Evolutionary conservation across 2,797 vertebrate species (phyloP).

Genomic region (Acipenser transmontanus): DNA sequence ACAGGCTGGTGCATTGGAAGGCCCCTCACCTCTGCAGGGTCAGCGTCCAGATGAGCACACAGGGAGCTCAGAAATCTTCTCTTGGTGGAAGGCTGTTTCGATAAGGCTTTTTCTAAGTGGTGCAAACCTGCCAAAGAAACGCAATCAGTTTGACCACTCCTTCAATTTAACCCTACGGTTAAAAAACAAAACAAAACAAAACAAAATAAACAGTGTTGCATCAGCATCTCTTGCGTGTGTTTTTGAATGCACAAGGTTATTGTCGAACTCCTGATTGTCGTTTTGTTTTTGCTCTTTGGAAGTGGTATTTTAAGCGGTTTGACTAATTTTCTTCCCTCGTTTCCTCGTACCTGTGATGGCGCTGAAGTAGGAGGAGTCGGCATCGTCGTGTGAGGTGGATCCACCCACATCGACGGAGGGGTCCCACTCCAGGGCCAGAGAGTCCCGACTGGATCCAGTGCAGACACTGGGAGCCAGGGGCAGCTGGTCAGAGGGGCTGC

Average conservation of each 20-base stretch:
- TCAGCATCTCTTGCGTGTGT: no score
- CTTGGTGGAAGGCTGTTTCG: slow-evolving; percentile 22
- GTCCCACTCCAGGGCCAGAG: slow-evolving; percentile 75
- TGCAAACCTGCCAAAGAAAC: slow-evolving; percentile 13
- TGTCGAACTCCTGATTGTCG: no score
- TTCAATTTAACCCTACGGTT: no score
- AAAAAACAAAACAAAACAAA: no score
- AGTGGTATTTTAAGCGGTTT: no score
- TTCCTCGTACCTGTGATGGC: slow-evolving; percentile 34
- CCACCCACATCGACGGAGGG: slow-evolving; percentile 74
- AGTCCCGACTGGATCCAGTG: slow-evolving; percentile 35
- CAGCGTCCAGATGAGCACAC: slow-evolving; percentile 25
- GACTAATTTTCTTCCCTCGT: no score
- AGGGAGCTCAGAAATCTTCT: slow-evolving; percentile 37
- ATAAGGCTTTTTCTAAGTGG: slow-evolving; percentile 14
- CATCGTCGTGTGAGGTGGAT: slow-evolving; percentile 50
- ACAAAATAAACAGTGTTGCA: no score
- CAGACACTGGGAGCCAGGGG: slow-evolving; percentile 7
- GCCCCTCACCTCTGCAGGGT: slow-evolving; percentile 10
- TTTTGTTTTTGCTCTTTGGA: no score
- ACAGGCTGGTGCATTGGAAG: no score
- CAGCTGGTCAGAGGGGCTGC: slow-evolving; percentile 11
- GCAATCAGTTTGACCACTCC: neutral
- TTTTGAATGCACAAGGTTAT: no score
- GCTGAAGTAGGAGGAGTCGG: slow-evolving; percentile 56